These are phyloP conservation scores for Lycodopsis pacificus DNA, from an alignment of 2,797 vertebrate genomes.

Conservation along the genomic window DNA sequence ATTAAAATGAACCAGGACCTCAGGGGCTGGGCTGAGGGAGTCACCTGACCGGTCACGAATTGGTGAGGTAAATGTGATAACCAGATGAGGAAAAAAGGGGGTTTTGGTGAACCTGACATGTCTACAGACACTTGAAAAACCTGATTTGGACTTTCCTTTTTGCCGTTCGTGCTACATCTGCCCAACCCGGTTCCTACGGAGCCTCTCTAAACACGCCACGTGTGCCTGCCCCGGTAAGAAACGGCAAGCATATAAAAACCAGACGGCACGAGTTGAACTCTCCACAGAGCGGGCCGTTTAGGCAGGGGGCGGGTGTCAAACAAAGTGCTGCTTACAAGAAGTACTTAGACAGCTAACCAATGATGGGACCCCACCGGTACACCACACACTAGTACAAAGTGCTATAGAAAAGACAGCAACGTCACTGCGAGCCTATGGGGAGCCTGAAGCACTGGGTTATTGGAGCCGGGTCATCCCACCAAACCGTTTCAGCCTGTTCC, in stretches of 20 bases:
- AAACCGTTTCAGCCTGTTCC: neutral
- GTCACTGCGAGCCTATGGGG: slow-evolving; percentile 59
- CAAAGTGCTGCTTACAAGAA: slow-evolving; percentile 60
- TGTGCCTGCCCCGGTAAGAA: slow-evolving; percentile 4
- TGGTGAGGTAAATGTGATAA: slow-evolving; percentile 34
- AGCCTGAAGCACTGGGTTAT: slow-evolving; percentile 49
- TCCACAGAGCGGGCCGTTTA: slow-evolving; percentile 6
- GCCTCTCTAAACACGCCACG: slow-evolving; percentile 27
- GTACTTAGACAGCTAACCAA: slow-evolving; percentile 51
- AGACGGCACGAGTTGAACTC: slow-evolving; percentile 28
- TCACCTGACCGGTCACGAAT: slow-evolving; percentile 23
- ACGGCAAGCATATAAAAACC: neutral
- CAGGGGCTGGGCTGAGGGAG: slow-evolving; percentile 35
- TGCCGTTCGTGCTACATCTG: slow-evolving; percentile 53
- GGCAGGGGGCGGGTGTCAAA: slow-evolving; percentile 18
- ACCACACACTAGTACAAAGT: slow-evolving; percentile 74
- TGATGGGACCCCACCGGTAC: slow-evolving; percentile 60
- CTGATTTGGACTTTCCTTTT: slow-evolving; percentile 14
- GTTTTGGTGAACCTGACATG: slow-evolving; percentile 2
- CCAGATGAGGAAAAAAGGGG: neutral
- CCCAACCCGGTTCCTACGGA: slow-evolving; percentile 22
- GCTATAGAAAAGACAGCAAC: slow-evolving; percentile 70
- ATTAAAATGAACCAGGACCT: slow-evolving; percentile 63
- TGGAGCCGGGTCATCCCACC: neutral
- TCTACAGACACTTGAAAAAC: slow-evolving; percentile 5